Evolutionary conservation across 2,888 invertebrate species (phyloP), one percentile per base, ranked within the genome.

Genomic region (Pristionchus japonicus): DNA sequence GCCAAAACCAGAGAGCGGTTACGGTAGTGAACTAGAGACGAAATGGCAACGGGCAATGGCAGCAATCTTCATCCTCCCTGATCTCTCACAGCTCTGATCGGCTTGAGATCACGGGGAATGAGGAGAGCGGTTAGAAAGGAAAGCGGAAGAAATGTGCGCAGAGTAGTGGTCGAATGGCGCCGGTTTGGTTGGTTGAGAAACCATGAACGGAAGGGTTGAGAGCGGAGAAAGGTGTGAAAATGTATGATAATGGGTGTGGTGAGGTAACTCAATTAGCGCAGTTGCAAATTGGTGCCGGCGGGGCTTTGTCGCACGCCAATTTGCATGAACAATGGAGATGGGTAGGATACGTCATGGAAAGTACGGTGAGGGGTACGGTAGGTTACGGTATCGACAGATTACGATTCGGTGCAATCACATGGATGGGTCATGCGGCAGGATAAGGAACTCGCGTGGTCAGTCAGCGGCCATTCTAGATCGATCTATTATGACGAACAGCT

Each of bases 401-500:
- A 57, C 4, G 4, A 20, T 52, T 20, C 1, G 52, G 17, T 6
- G 52, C 20, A 52, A 57, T 57, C n/a, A 57, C 23, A 57, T 2
- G 64, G 15, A 64, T 7, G 31, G 11, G 64, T 64, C 64, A 27
- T 34, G 64, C 31, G 64, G 64, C n/a, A 57, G 23, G n/a, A 3
- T 31, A 27, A 27, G 64, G 23, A 17, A 17, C 13, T 20, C 70
- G 6, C 70, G 70, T 70, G 70, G 70, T 20, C 37, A 15, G 34
- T 67, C 6, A 31, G 7, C 17, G 67, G 61, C 27, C 61, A 31
- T 9, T 70, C 20, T 31, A 37, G 70, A 70, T 70, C 70, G 70
- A 70, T 70, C 70, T 70, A n/a, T 7, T 20, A 70, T 70, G 70
- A 70, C 70, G 70, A 70, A 70, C 70, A 37, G 70, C 17, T 15